Base-by-base conservation (phyloP, 2,888 invertebrate species). In the Schizotus pectinicornis region DNA sequence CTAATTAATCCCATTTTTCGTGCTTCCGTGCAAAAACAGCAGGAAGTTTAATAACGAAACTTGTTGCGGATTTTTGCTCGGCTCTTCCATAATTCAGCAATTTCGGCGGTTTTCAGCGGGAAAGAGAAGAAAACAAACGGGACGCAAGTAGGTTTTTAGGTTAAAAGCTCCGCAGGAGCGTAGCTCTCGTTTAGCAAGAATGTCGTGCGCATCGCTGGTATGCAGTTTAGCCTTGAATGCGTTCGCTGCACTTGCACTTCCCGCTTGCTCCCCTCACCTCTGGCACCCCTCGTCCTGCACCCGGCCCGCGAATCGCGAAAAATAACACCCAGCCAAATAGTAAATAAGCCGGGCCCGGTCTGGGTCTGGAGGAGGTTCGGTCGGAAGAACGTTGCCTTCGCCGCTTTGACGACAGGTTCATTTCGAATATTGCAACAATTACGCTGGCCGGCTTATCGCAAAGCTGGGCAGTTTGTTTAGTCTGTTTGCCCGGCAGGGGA, bases 231-330 rank as follows among this genome's bases (percentile, higher is more conserved):
- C 80, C 80, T 80, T 80, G 80, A 77, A 79, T 77, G 73, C 77
- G 80, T 79, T 78, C 80, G 78, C 79, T 80, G 80, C 80, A 80
- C 80, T 80, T 80, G 80, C 78, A 78, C 78, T 78, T 78, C 79
- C 77, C 75, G 73, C 76, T 73, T 70, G 67, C 64, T 38, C 51
- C 51, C 35, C 53, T 45, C 58, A 7, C 56, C 46, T 37, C 52
- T 30, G 42, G 38, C 6, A 12, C 56, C 60, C 56, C 61, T 54
- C 50, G 50, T 50, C 59, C 36, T 37, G 45, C 56, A 61, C 53
- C 61, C 57, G 46, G 48, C 46, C 52, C 57, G 56, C 49, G 39
- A 58, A 61, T 54, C 58, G 61, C 61, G 58, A 58, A 61, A 61
- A 61, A 61, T 61, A 61, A 61, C 61, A 57, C 58, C 8, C 56